phyloP scores from a whole-genome alignment of 2,888 invertebrate genomes.

The Capitulum mitella region DNA sequence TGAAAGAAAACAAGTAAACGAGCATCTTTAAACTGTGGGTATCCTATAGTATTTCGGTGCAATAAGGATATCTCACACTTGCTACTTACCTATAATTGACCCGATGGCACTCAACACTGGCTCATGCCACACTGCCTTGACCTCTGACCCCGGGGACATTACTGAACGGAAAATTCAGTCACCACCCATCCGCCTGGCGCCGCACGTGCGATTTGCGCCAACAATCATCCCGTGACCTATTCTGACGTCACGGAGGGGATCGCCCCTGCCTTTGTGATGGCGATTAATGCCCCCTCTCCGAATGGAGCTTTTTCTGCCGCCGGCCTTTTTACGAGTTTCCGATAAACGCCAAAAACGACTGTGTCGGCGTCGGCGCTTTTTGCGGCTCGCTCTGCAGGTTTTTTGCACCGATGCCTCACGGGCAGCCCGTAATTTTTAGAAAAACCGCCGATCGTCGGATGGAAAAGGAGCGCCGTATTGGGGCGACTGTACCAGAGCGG shows the following conservation, averaged over 20 bases:
- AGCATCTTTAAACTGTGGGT: too few relatives aligned
- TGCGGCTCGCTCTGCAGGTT: background rate
- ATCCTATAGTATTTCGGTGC: too few relatives aligned
- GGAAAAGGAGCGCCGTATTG: background rate
- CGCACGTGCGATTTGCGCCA: background rate
- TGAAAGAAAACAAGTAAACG: too few relatives aligned
- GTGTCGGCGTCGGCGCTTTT: background rate
- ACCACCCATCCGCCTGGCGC: background rate
- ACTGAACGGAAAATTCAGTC: background rate
- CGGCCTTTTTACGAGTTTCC: background rate
- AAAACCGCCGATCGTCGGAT: background rate
- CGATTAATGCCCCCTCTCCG: background rate
- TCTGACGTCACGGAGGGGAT: background rate
- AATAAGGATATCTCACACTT: too few relatives aligned
- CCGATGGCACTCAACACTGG: too few relatives aligned
- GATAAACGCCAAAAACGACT: slow-evolving; percentile 4
- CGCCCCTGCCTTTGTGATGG: background rate
- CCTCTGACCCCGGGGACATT: background rate
- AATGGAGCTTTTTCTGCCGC: background rate
- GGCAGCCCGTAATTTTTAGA: background rate
- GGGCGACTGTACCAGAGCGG: background rate
- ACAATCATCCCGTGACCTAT: background rate
- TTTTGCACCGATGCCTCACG: background rate
- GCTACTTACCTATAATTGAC: too few relatives aligned
- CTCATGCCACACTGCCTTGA: background rate